A percentile compares a stretch with the other conserved stretches of the same genome.
These are phyloP conservation scores for Atherinomorus stipes DNA, from an alignment of 2,113 vertebrate species.

Conservation along the genomic window DNA sequence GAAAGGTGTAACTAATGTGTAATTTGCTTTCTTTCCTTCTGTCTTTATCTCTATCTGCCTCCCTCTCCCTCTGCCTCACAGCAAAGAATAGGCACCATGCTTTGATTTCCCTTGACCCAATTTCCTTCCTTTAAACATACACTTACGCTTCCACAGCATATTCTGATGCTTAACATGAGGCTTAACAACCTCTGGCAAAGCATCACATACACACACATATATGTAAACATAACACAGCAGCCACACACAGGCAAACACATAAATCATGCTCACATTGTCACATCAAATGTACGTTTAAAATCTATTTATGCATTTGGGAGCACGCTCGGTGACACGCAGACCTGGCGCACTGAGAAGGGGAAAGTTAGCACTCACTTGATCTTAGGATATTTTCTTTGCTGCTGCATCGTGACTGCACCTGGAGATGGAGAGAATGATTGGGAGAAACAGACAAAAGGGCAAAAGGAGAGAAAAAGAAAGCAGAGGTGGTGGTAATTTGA, in stretches of 20 bases:
- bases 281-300: constrained; percentile 30
- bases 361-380: constrained; percentile 91
- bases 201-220: constrained; percentile 40
- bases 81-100: constrained; percentile 61
- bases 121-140: constrained; percentile 73
- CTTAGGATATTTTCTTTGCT: constrained; percentile 99
- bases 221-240: constrained; percentile 13
- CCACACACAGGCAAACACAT: constrained; percentile 39
- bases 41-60: constrained; percentile 45
- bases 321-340: constrained; percentile 7
- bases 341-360: background rate
- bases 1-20: constrained; percentile 75
- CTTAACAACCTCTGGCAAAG: constrained; percentile 74
- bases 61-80: constrained; percentile 61
- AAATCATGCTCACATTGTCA: constrained; percentile 25
- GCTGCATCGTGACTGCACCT: constrained; percentile 99
- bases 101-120: constrained; percentile 80
- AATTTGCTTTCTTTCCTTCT: constrained; percentile 59
- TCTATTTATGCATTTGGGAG: constrained; percentile 38
- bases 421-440: constrained; percentile 77
- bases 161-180: constrained; percentile 71
- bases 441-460: constrained; percentile 58
- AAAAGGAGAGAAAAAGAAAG: constrained; percentile 76
- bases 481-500: constrained; percentile 69
- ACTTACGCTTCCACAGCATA: constrained; percentile 64